Percentiles rank a stretch among this genome's conserved stretches.
Evolutionary conservation across 2,797 vertebrate genomes (phyloP).

Genomic region (Rhabdomys pumilio): DNA sequence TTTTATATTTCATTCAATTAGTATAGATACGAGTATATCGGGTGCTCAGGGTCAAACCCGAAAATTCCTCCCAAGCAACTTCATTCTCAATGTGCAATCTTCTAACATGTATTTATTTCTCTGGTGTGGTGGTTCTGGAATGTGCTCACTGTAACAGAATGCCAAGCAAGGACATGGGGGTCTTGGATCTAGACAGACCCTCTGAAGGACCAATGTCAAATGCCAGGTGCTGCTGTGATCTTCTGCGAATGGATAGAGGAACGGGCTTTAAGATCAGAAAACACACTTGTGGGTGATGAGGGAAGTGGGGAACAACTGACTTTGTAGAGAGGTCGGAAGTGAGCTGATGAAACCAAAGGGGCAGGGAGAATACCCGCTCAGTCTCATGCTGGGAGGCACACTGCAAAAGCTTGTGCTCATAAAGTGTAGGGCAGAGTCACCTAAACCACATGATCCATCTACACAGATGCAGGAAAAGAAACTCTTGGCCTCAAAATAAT

Average conservation of each 20-base stretch:
- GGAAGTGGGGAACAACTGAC: too few species aligned
- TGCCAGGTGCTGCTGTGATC: neutral
- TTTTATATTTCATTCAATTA: constrained; percentile 40
- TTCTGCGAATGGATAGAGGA: neutral
- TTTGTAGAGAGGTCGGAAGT: neutral
- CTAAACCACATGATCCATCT: neutral
- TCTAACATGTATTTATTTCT: neutral
- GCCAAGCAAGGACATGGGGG: neutral
- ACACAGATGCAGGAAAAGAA: neutral
- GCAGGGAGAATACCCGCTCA: too few species aligned
- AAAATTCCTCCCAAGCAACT: neutral
- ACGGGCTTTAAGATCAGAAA: neutral
- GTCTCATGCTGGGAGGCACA: neutral
- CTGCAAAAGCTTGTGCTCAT: neutral
- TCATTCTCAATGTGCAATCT: constrained; percentile 1
- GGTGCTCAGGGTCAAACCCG: neutral
- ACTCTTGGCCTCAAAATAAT: neutral
- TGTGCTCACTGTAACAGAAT: neutral
- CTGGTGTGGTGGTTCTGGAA: too few species aligned
- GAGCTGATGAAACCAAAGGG: neutral
- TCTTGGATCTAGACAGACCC: neutral
- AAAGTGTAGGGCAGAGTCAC: neutral
- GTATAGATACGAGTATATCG: neutral
- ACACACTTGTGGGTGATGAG: neutral
- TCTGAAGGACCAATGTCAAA: neutral